Conservation (phyloP, 2,113 vertebrate species). For the Pseudorhombus dupliciocellatus region DNA sequence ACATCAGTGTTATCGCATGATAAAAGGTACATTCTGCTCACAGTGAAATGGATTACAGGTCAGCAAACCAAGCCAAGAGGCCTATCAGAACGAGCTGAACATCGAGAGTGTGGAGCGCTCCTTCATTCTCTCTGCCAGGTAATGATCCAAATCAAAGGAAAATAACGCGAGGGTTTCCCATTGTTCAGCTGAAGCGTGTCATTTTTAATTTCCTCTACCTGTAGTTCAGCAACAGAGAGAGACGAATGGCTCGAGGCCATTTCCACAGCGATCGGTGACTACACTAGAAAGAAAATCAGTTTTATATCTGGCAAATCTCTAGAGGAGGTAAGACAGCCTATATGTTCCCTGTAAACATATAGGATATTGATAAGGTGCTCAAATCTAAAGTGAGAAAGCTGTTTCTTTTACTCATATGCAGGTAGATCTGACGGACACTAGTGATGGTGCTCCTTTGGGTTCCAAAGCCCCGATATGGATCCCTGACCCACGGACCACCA, state of each 20-base stretch:
- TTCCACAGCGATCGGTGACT: slow-evolving; percentile 89
- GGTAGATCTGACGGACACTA: slow-evolving; percentile 77
- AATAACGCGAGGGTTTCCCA: neutral
- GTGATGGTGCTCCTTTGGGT: slow-evolving; percentile 84
- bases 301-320: slow-evolving; percentile 88
- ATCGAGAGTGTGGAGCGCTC: slow-evolving; percentile 98
- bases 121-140: slow-evolving; percentile 98
- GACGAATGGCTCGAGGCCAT: slow-evolving; percentile 96
- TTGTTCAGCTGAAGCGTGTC: neutral
- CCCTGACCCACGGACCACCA: slow-evolving; percentile 92
- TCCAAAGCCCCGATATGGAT: slow-evolving; percentile 98
- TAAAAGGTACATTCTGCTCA: neutral
- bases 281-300: slow-evolving; percentile 92
- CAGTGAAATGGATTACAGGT: slow-evolving; percentile 82
- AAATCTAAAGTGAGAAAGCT: neutral
- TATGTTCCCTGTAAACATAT: neutral
- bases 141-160: slow-evolving; percentile 25
- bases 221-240: slow-evolving; percentile 91
- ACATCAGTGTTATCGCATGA: neutral
- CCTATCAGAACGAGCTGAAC: slow-evolving; percentile 95
- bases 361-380: neutral
- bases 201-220: slow-evolving; percentile 23
- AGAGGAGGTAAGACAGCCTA: slow-evolving; percentile 78
- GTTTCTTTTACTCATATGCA: slow-evolving; percentile 44
- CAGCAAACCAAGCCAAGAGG: slow-evolving; percentile 94